Percentiles rank a stretch among this genome's conserved stretches.
phyloP scores from a whole-genome alignment of 37 sponge, comb jelly and placozoan species.

The Eunapius fragilis region DNA sequence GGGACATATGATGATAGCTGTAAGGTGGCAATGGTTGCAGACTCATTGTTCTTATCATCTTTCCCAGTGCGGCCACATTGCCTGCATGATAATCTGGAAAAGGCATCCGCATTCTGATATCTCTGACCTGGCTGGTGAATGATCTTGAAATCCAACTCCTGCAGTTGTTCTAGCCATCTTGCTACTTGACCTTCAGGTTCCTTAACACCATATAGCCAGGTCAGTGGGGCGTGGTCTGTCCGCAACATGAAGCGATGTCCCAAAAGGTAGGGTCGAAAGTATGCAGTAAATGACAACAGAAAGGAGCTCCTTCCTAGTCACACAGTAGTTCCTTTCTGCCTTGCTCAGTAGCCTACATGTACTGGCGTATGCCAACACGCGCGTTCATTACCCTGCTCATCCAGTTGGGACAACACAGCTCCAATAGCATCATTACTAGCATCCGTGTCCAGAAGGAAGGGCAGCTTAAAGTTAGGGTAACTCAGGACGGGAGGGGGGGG shows the following conservation, averaged over 20 bases:
- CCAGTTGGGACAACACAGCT: constrained; percentile 40
- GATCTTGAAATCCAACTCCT: constrained; percentile 27
- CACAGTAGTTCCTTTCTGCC: too few species aligned
- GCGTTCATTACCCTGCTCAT: constrained; percentile 34
- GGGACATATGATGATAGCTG: too few species aligned
- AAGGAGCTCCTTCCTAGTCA: too few species aligned
- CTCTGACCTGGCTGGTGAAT: constrained; percentile 9
- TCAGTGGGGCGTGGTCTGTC: constrained; percentile 16
- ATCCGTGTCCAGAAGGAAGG: too few species aligned
- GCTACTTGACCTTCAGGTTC: constrained; percentile 47
- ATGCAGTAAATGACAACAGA: too few species aligned
- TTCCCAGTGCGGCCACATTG: background rate
- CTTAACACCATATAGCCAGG: constrained; percentile 31
- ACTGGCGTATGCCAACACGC: constrained; percentile 15
- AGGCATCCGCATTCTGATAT: constrained; percentile 14
- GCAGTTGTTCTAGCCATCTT: constrained; percentile 29
- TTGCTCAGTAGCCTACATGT: background rate
- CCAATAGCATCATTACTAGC: too few species aligned
- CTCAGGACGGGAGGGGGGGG: too few species aligned
- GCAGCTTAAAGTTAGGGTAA: too few species aligned
- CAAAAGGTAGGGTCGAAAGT: too few species aligned
- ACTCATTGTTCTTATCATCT: too few species aligned
- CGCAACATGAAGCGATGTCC: background rate
- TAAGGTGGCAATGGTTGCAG: too few species aligned
- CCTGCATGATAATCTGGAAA: constrained; percentile 12